phyloP scores from a whole-genome alignment of 1,140 invertebrate genomes.

The Drosophila nasuta region DNA sequence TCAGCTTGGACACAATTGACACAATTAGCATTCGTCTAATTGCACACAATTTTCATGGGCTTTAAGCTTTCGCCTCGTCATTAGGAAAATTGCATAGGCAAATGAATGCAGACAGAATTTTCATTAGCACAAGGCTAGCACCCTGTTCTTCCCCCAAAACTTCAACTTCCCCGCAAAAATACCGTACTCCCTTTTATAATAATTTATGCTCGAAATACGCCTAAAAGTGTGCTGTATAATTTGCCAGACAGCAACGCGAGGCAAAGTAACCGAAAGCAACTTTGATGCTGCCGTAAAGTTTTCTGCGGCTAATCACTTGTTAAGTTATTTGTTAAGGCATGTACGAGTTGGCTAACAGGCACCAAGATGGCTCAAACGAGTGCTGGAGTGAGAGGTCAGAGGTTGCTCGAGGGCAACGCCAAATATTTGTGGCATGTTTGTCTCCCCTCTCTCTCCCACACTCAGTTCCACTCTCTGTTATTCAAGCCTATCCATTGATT shows the following conservation, averaged over 20 bases:
- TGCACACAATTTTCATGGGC: slow-evolving; percentile 25
- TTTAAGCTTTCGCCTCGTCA: slow-evolving; percentile 38
- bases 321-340: slow-evolving; percentile 63
- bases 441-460: not conserved
- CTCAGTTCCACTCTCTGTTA: not conserved
- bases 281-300: slow-evolving; percentile 60
- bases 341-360: slow-evolving; percentile 5
- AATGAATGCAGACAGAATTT: slow-evolving; percentile 47
- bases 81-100: slow-evolving; percentile 47
- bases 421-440: slow-evolving; percentile 37
- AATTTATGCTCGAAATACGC: slow-evolving; percentile 59
- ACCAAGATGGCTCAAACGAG: too few species aligned
- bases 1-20: slow-evolving; percentile 31
- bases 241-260: slow-evolving; percentile 7
- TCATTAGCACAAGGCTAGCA: slow-evolving; percentile 23
- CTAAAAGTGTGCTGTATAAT: slow-evolving; percentile 46
- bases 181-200: slow-evolving; percentile 33
- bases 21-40: slow-evolving; percentile 47
- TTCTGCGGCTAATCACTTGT: slow-evolving; percentile 65
- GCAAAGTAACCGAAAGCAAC: slow-evolving; percentile 23
- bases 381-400: not conserved
- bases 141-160: too few species aligned
- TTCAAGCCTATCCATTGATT: slow-evolving; percentile 33
- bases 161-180: slow-evolving; percentile 16
- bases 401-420: slow-evolving; percentile 21